These are phyloP conservation scores for Troides oblongomaculatus DNA, from an alignment of 2,888 invertebrate species.

Conservation along the genomic window DNA sequence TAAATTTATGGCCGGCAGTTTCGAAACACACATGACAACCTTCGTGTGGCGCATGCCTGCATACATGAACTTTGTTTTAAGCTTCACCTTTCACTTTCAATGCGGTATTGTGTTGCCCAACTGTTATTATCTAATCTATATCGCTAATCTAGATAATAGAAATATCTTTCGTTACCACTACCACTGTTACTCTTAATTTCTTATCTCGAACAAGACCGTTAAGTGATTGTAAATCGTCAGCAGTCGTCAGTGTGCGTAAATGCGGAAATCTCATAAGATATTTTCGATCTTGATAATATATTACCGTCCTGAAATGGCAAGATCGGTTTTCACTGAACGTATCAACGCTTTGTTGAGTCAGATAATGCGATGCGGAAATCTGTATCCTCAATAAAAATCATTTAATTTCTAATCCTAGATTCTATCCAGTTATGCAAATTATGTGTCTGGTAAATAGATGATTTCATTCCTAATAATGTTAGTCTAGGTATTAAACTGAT, in stretches of 20 bases:
- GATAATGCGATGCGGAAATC: slow-evolving; percentile 27
- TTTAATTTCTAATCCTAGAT: slow-evolving; percentile 11
- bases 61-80: slow-evolving; percentile 44
- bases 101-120: slow-evolving; percentile 48
- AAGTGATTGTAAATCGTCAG: slow-evolving; percentile 11
- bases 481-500: no score
- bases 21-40: slow-evolving; percentile 33
- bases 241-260: slow-evolving; percentile 20
- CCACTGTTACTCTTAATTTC: slow-evolving; percentile 28
- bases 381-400: slow-evolving; percentile 23
- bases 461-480: slow-evolving; percentile 1
- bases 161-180: slow-evolving; percentile 36
- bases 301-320: slow-evolving; percentile 26
- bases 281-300: slow-evolving; percentile 29
- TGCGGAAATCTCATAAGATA: slow-evolving; percentile 23
- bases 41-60: slow-evolving; percentile 35
- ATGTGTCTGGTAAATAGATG: slow-evolving; percentile 8
- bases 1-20: slow-evolving; percentile 10
- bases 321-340: slow-evolving; percentile 26
- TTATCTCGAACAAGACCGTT: slow-evolving; percentile 8
- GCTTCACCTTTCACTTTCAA: slow-evolving; percentile 59
- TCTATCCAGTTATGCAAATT: slow-evolving; percentile 15
- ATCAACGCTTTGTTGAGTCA: slow-evolving; percentile 30
- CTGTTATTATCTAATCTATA: slow-evolving; percentile 60
- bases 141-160: slow-evolving; percentile 53